These are phyloP conservation scores for Mercenaria mercenaria DNA, from an alignment of 1,140 invertebrate species.

Conservation along the genomic window DNA sequence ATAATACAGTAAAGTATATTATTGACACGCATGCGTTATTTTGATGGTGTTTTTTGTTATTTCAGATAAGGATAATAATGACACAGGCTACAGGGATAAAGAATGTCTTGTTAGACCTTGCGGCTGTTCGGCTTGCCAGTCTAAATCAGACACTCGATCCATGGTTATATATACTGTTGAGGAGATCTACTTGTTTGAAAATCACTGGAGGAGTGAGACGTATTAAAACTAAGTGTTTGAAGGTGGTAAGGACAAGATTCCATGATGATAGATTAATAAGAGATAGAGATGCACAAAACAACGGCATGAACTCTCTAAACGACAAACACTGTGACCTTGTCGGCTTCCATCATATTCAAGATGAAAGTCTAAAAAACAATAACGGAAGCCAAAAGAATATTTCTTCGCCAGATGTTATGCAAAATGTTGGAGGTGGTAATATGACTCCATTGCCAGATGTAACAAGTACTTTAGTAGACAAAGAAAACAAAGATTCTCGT, in stretches of 20 bases:
- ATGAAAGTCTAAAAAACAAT: too few relatives aligned
- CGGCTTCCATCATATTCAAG: too few relatives aligned
- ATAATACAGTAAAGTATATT: too few relatives aligned
- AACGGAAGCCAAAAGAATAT: not conserved
- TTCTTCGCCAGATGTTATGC: slow-evolving; percentile 27
- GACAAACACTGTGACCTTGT: not conserved
- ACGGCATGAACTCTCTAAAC: not conserved
- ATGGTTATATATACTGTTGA: slow-evolving; percentile 86
- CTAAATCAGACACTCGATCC: slow-evolving; percentile 86
- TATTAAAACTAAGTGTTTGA: not conserved
- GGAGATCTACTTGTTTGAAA: slow-evolving; percentile 78
- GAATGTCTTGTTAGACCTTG: slow-evolving; percentile 77
- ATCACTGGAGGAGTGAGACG: not conserved
- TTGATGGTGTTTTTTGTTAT: too few relatives aligned
- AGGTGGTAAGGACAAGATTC: not conserved
- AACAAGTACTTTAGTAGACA: not conserved
- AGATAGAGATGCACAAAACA: not conserved
- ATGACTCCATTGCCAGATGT: not conserved
- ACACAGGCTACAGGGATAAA: slow-evolving; percentile 72
- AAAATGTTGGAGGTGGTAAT: not conserved
- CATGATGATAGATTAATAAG: not conserved
- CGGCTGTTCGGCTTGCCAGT: slow-evolving; percentile 84
- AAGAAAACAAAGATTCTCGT: not conserved
- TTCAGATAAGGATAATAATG: slow-evolving; percentile 78
- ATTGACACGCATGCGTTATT: too few relatives aligned